A percentile compares a stretch with the other conserved stretches of the same genome.
These are phyloP conservation scores for Fulica atra DNA, from an alignment of 2,113 vertebrate genomes.

Conservation along the genomic window DNA sequence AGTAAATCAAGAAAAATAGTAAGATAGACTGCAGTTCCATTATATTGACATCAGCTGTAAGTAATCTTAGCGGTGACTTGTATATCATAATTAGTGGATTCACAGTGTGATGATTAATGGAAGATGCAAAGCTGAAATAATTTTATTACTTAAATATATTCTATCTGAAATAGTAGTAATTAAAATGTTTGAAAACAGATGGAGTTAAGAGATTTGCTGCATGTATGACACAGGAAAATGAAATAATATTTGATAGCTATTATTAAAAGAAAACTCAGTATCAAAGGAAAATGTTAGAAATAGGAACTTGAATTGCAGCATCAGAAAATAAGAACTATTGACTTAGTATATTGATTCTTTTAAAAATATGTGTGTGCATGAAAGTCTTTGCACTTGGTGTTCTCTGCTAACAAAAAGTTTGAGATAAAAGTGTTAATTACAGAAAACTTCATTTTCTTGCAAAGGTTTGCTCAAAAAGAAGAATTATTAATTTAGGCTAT, in stretches of 20 bases:
- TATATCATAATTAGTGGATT: background rate
- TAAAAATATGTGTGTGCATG: background rate
- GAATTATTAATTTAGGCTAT: background rate
- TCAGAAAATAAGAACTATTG: constrained; percentile 26
- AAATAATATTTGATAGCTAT: background rate
- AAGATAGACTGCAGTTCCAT: background rate
- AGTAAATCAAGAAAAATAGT: background rate
- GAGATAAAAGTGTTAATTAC: background rate
- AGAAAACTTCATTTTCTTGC: background rate
- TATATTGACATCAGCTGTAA: background rate
- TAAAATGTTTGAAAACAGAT: background rate
- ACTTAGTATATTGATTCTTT: background rate
- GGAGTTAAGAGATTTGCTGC: background rate
- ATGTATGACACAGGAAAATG: background rate
- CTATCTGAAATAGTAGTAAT: background rate
- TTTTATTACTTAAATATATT: background rate
- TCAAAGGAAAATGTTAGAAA: background rate
- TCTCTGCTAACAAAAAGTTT: background rate
- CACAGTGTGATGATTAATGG: background rate
- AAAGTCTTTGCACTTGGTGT: background rate
- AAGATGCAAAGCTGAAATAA: background rate
- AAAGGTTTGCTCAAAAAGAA: background rate
- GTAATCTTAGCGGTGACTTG: background rate
- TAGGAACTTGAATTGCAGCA: background rate
- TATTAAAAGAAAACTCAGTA: background rate